Evolutionary conservation across 2,797 vertebrate genomes (phyloP).

Genomic region (Bovichtus variegatus): DNA sequence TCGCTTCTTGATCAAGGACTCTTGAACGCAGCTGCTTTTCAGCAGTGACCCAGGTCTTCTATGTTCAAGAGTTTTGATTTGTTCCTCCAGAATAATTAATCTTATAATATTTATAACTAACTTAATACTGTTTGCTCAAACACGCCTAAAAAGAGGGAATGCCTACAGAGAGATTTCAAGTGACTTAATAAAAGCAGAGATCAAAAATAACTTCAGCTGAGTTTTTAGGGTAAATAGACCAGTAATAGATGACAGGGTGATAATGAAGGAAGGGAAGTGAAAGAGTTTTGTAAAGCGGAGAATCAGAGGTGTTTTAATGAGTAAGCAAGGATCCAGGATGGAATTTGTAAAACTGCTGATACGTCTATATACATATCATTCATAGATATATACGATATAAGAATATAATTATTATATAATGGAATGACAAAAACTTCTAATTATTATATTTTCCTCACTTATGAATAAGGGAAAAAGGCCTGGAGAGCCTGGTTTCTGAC

Average conservation of each 20-base stretch:
- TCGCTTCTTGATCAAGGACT: conserved; percentile 30
- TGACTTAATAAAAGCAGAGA: background rate
- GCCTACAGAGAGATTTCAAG: background rate
- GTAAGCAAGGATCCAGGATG: background rate
- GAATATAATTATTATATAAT: background rate
- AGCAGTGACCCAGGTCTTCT: background rate
- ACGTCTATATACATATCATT: background rate
- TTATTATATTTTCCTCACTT: background rate
- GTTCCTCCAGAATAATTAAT: background rate
- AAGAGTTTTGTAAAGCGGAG: background rate
- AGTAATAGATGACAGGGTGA: background rate
- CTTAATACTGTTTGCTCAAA: background rate
- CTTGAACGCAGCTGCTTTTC: background rate
- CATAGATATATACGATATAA: background rate
- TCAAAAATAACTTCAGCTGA: background rate
- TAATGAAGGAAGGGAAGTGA: background rate
- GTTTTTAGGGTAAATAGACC: background rate
- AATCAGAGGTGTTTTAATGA: background rate
- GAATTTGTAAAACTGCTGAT: background rate
- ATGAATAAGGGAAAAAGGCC: background rate
- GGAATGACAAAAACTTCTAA: background rate
- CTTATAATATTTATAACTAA: background rate
- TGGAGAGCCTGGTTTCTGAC: background rate
- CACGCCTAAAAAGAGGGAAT: background rate
- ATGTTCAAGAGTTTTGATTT: conserved; percentile 7